These are phyloP conservation scores for Proteles cristata DNA, from an alignment of 2,113 vertebrate species.

Conservation along the genomic window DNA sequence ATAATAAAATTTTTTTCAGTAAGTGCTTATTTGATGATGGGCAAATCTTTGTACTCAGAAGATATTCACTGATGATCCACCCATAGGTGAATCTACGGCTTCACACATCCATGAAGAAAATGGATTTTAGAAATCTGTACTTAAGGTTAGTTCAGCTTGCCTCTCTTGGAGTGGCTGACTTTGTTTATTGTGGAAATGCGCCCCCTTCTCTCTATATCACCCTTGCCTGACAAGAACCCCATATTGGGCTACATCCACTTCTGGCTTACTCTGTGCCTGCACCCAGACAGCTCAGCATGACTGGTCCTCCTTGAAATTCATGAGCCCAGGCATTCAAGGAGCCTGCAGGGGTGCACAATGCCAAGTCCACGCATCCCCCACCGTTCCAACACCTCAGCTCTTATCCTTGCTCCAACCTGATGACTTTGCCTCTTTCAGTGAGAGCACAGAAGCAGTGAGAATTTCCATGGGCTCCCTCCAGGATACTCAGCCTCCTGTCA, in stretches of 20 bases:
- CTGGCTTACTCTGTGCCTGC: neutral
- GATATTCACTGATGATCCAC: neutral
- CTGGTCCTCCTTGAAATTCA: too few relatives aligned
- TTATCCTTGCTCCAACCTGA: neutral
- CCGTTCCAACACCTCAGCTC: neutral
- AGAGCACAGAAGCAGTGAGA: neutral
- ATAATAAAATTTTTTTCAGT: neutral
- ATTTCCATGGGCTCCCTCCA: too few relatives aligned
- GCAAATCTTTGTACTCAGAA: neutral
- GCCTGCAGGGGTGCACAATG: too few relatives aligned
- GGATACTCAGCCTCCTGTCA: neutral
- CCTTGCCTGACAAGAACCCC: neutral
- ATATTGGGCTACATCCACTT: neutral
- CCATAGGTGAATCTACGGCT: neutral
- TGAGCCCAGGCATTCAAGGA: fast-evolving
- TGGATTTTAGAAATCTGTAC: neutral
- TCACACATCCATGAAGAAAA: neutral
- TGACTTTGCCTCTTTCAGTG: neutral
- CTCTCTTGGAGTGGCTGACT: neutral
- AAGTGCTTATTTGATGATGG: neutral
- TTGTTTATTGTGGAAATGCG: neutral
- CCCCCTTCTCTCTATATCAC: neutral
- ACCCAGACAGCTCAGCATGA: neutral
- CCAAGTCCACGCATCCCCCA: fast-evolving
- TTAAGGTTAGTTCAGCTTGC: neutral